These are phyloP conservation scores for Sturnira hondurensis DNA, from an alignment of 2,113 vertebrate genomes.

Conservation along the genomic window DNA sequence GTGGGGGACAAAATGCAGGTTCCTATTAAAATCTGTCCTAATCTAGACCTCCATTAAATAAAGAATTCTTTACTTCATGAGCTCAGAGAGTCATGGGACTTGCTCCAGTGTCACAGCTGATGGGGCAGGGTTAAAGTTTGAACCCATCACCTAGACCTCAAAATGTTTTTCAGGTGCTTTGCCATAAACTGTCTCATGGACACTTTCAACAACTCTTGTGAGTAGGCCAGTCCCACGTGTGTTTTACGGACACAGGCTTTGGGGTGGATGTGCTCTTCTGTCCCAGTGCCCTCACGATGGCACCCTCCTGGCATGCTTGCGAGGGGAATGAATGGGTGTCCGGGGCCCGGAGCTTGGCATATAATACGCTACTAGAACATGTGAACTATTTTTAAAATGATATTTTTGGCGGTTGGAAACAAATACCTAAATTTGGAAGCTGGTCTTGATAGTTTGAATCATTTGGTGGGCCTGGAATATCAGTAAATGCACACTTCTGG, in stretches of 20 bases:
- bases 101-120: not conserved
- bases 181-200: not conserved
- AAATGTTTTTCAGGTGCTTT: not conserved
- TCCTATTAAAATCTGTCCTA: not conserved
- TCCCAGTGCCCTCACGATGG: not conserved
- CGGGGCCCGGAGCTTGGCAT: not conserved
- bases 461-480: not conserved
- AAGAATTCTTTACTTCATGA: not conserved
- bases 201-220: not conserved
- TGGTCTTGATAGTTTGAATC: constrained; percentile 42
- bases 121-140: not conserved
- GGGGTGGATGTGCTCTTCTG: not conserved
- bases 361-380: not conserved
- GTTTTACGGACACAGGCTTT: not conserved
- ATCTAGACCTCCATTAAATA: not conserved
- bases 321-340: not conserved
- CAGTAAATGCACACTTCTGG: not conserved
- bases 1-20: not conserved
- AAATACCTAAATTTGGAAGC: not conserved
- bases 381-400: not conserved
- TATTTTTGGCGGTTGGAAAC: constrained; percentile 7
- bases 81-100: not conserved
- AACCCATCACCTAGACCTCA: not conserved
- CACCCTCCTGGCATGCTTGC: not conserved
- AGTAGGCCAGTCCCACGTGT: rapidly evolving